A percentile compares a stretch with the other conserved stretches of the same genome.
Evolutionary conservation across 2,113 vertebrate genomes (phyloP).

Genomic region (Eurystomus gularis): DNA sequence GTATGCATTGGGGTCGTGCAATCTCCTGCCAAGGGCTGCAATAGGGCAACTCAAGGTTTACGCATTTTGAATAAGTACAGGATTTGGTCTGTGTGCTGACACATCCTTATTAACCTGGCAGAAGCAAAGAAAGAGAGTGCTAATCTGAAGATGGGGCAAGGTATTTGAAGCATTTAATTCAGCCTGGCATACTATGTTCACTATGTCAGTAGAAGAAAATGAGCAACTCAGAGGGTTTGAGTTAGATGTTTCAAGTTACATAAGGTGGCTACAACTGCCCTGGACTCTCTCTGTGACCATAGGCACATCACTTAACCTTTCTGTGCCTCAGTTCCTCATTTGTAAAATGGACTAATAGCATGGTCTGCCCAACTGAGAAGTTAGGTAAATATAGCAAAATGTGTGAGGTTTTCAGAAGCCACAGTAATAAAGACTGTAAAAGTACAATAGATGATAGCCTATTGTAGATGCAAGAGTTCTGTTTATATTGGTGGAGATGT

Average conservation of each 20-base stretch:
- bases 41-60: neutral
- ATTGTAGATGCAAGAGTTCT: neutral
- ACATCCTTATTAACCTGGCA: neutral
- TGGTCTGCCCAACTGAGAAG: neutral
- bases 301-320: neutral
- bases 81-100: neutral
- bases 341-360: neutral
- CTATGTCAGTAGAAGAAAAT: neutral
- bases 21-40: neutral
- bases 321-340: neutral
- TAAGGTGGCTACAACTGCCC: neutral
- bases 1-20: neutral
- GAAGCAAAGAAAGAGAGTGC: neutral
- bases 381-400: neutral
- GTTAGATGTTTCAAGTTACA: neutral
- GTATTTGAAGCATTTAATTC: neutral
- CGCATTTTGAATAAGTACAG: neutral
- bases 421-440: neutral
- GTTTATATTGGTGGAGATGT: neutral
- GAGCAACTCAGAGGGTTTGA: rapidly evolving
- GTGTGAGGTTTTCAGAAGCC: neutral
- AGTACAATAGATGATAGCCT: neutral
- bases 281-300: neutral
- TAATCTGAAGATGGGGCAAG: neutral
- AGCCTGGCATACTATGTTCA: neutral